Percentiles rank a stretch among this genome's conserved stretches.
Conservation (phyloP, 2,113 vertebrate genomes). For the Bothrops jararaca region DNA sequence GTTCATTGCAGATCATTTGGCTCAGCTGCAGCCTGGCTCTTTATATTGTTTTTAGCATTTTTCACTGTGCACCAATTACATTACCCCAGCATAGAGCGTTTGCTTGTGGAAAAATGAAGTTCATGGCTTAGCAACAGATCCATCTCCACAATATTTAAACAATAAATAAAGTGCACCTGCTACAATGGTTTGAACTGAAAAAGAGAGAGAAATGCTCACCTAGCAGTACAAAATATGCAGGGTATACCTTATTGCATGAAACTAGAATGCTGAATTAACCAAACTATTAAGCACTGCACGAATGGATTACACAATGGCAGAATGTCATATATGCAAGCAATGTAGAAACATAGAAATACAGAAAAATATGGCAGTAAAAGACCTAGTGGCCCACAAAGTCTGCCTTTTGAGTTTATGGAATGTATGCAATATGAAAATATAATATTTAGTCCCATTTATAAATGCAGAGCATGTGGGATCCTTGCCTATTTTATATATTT, state of each 20-base stretch:
- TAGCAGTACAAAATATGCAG: constrained; percentile 29
- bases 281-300: constrained; percentile 40
- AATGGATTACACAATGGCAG: constrained; percentile 1
- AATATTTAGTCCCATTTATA: not conserved
- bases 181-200: constrained; percentile 31
- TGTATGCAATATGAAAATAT: not conserved
- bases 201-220: constrained; percentile 46
- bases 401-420: not conserved
- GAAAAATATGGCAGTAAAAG: not conserved
- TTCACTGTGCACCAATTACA: constrained; percentile 10
- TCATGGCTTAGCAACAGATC: constrained; percentile 18
- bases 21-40: constrained; percentile 31
- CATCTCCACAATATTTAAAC: not conserved
- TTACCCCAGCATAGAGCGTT: constrained; percentile 3
- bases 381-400: not conserved
- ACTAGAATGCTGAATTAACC: constrained; percentile 52
- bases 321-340: not conserved
- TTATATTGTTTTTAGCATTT: constrained; percentile 42
- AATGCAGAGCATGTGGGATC: not conserved
- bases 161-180: constrained; percentile 37
- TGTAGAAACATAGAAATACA: not conserved
- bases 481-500: not conserved
- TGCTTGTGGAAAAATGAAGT: constrained; percentile 19
- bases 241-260: constrained; percentile 44
- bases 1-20: constrained; percentile 26